Base-by-base conservation (phyloP, 1,140 invertebrate species). In the Euwallacea similis region DNA sequence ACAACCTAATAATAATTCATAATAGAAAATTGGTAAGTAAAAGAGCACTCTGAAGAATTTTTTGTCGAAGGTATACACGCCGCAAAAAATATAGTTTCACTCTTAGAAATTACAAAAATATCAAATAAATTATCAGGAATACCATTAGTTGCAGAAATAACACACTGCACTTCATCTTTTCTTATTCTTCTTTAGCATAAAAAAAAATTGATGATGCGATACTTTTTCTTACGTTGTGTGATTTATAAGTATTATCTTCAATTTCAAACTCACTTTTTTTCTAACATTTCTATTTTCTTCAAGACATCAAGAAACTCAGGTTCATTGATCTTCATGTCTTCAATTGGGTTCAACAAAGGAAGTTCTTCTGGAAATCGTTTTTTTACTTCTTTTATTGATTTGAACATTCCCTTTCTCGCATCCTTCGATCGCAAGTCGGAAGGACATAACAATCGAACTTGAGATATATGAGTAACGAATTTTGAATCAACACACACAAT, bases 241-340 rank as follows among this genome's bases (percentile, higher is more conserved):
- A 33, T 33, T 33, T 33, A 7, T 50, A 11, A 50, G 9, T 50
- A 50, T 50, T 50, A 50, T 13, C 9, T 50, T 50, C 9, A 3
- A 16, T 6, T 13, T 59, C 46, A 11, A n/a, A 77, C 69, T 80
- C 81, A 90, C 88, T 83, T 86, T 82, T 89, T 87, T 83, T 98
- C 93, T 74, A 95, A 88, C 61, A 88, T 82, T 82, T 94, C 88
- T 77, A 96, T 95, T 80, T 90, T 92, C 75, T 92, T 88, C 0
- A 94, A 88, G 59, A 96, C 87, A 46, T 92, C 87, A 74, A 90
- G 86, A 70, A 98, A 95, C 8, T 86, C 87, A 6, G 87, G 78
- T 58, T 98, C 93, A 69, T 91, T 91, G 60, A 99, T 99, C 77
- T 93, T 90, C 97, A 99, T 98, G 80, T 99, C 97, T 60, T 91